Base-by-base conservation (phyloP, 2,888 invertebrate species). In the Sycophila texana region DNA sequence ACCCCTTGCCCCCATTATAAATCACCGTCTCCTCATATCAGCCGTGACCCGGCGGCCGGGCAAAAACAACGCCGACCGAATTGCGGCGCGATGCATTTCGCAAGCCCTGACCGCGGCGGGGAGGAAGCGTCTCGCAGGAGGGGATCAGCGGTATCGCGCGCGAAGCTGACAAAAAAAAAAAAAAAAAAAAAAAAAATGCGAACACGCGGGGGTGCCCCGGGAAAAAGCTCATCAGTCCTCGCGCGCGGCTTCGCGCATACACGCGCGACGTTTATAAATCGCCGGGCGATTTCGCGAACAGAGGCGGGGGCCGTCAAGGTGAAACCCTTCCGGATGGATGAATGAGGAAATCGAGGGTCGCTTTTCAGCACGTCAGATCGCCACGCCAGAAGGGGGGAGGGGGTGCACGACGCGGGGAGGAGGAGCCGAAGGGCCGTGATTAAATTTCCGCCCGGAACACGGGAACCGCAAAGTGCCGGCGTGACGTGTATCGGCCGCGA, bases 361-460 rank as follows among this genome's bases (percentile, higher is more conserved):
- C 82, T 82, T 71, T 66, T 79, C 20, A 74, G 30, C 53, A 63
- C 74, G 74, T 73, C 58, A 30, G 26, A 57, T 71, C 72, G 72
- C 47, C 47, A 22, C 26, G 47, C 63, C 53, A 47, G 51, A 65
- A 47, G 39, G 74, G 30, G 58, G 58, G n/a, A n/a, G n/a, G n/a
- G n/a, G n/a, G n/a, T n/a, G 39, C 77, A 74, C 75, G 22, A 51
- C n/a, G 63, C 22, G 61, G 71, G 55, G 65, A 30, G 51, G 79
- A 66, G 16, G 60, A 20, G 67, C 39, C 16, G 16, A 39, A 82
- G 74, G 68, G 72, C 81, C 72, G 80, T 82, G 84, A 85, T 86
- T 85, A 85, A 86, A 86, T 86, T 84, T 85, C 82, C 84, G 82
- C 60, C 39, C 77, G 66, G 70, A 68, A 72, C 80, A 13, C 68